Evolutionary conservation across 2,797 vertebrate species (phyloP), one percentile per base, ranked within the genome.

Genomic region (Hippopotamyrus pictus): DNA sequence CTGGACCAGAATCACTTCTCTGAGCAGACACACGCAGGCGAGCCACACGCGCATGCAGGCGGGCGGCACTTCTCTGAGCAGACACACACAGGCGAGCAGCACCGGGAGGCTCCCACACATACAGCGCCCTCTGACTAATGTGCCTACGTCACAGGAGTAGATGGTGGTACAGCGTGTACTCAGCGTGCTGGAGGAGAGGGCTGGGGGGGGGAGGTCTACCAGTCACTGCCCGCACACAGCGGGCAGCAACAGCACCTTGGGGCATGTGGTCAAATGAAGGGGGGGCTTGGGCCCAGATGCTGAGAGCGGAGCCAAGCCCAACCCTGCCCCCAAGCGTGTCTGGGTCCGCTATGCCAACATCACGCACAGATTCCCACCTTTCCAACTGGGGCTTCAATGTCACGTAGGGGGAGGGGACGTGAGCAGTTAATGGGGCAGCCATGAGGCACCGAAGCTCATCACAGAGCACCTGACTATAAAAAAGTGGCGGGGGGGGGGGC

Each of bases 91-190:
- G 53, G 82, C 33, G 76, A 59, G 83, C 25, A 0, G 46, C 51
- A 46, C 59, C 8, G 3, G 54, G 41, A 89, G 65, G 65, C 48
- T n/a, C 33, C 29, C 29, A 88, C 50, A 82, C 89, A 37, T 76
- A 14, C 89, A 57, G 89, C 87, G 51, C 88, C 84, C 87, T 91
- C 84, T 89, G 87, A 73, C 88, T 93, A 92, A 92, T 91, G 91
- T 88, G 25, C 54, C 25, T 33, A 69, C 89, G 91, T 92, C 87
- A 84, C 51, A 89, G 11, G 76, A 65, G 59, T 48, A 88, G 88
- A 90, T 59, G 88, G 76, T 25, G 83, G 92, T 88, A 93, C 91
- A 91, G 88, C 89, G 87, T 92, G 93, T 93, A 88, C 91, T 91
- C 86, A 9, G 48, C 7, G 65, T 83, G 48, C 29, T 22, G 46